A percentile compares a stretch with the other conserved stretches of the same genome.
Conservation (phyloP, 2,888 invertebrate genomes). For the Rapana venosa region DNA sequence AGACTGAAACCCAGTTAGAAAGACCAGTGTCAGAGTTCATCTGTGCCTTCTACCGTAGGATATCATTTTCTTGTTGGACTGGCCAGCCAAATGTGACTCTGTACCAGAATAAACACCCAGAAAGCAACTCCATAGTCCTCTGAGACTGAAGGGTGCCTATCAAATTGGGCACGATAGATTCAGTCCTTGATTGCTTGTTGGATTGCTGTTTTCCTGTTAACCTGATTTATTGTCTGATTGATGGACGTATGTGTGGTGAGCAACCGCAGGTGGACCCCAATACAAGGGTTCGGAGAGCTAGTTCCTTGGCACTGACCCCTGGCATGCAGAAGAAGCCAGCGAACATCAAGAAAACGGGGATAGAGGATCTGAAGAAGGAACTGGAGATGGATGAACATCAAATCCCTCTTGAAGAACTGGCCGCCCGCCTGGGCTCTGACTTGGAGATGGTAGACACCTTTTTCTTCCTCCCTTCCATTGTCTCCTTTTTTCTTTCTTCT, state of each 20-base stretch:
- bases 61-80: too few relatives aligned
- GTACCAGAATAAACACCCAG: too few relatives aligned
- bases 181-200: neutral
- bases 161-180: neutral
- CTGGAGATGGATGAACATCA: slow-evolving; percentile 99
- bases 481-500: too few relatives aligned
- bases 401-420: slow-evolving; percentile 97
- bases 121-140: too few relatives aligned
- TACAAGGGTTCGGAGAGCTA: slow-evolving; percentile 95
- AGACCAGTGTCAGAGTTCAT: too few relatives aligned
- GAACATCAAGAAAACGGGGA: slow-evolving; percentile 80
- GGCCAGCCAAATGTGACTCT: too few relatives aligned
- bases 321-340: slow-evolving; percentile 88
- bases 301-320: slow-evolving; percentile 94
- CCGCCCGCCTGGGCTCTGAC: slow-evolving; percentile 97
- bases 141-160: too few relatives aligned
- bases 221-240: neutral
- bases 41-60: too few relatives aligned
- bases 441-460: slow-evolving; percentile 91
- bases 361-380: slow-evolving; percentile 99
- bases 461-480: too few relatives aligned
- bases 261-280: slow-evolving; percentile 53
- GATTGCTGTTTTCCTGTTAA: neutral
- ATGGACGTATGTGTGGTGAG: neutral
- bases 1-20: too few relatives aligned